Evolutionary conservation across 2,113 vertebrate species (phyloP).

Genomic region (Psammodynastes pulverulentus): DNA sequence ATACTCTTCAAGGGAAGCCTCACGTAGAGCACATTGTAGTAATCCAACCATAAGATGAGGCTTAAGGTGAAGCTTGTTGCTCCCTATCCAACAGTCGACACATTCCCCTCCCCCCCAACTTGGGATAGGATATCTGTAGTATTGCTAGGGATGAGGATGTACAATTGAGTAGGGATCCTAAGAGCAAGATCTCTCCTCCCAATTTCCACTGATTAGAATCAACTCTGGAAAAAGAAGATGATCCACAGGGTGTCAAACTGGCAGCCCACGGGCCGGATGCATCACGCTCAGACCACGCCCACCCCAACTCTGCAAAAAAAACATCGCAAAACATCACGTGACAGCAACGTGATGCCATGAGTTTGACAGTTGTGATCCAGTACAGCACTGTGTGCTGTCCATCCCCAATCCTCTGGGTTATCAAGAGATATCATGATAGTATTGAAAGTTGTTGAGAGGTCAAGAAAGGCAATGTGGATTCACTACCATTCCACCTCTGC

Average conservation of each 20-base stretch:
- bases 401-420: background rate
- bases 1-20: background rate
- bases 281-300: too few species aligned
- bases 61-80: background rate
- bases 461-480: background rate
- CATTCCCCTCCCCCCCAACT: fast-evolving
- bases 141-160: background rate
- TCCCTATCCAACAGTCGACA: background rate
- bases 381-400: background rate
- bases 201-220: background rate
- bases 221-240: background rate
- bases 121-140: background rate
- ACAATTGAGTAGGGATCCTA: background rate
- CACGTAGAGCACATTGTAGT: background rate
- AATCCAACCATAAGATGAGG: background rate
- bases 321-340: too few species aligned
- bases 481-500: background rate
- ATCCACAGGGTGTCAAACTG: too few species aligned
- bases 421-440: background rate
- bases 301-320: too few species aligned
- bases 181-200: background rate
- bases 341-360: too few species aligned
- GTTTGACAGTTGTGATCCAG: background rate
- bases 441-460: background rate
- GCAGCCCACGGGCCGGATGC: too few species aligned